Evolutionary conservation across 2,888 invertebrate genomes (phyloP), one percentile per base, ranked within the genome.

Genomic region (Leucophenga maculata): DNA sequence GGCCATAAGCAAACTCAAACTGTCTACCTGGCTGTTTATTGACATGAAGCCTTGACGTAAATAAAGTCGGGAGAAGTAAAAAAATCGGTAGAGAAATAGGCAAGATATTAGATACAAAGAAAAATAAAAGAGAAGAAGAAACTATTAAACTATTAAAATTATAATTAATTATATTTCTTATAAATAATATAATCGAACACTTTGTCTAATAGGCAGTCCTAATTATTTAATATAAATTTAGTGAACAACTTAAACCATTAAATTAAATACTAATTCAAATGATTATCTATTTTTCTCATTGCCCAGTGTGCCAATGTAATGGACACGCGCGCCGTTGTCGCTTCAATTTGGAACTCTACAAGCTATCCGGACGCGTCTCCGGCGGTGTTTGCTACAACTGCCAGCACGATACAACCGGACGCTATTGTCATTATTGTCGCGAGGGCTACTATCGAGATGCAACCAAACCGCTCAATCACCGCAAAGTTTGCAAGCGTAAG

Each of bases 251-350:
- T 52, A 11, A 52, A 18, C 0, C 4, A 14, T 52, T 3, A 11
- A 18, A 50, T 8, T 50, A 50, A 50, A 11, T 16, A 50, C 16
- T 8, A 11, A 50, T n/a, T n/a, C n/a, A n/a, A n/a, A n/a, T n/a
- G n/a, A n/a, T 50, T 18, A 4, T 8, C n/a, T 46, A 11, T 9
- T 59, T 59, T n/a, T 13, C 44, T 22, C 57, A 57, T 77, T 73
- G 91, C 90, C n/a, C 93, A 99, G 99, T 96, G 84, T 99, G 99
- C 91, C 97, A 98, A 90, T 99, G 99, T 91, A 99, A 99, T 90
- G 94, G 95, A 68, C 99, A 99, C 91, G 97, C 98, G 48, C 92
- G 97, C 72, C 93, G 95, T 85, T 99, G 99, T 89, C 94, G 97
- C 67, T 99, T 99, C 93, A 98, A 98, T 92, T 95, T 97, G 94